These are phyloP conservation scores for Parochlus steinenii DNA, from an alignment of 2,888 invertebrate species.

Conservation along the genomic window DNA sequence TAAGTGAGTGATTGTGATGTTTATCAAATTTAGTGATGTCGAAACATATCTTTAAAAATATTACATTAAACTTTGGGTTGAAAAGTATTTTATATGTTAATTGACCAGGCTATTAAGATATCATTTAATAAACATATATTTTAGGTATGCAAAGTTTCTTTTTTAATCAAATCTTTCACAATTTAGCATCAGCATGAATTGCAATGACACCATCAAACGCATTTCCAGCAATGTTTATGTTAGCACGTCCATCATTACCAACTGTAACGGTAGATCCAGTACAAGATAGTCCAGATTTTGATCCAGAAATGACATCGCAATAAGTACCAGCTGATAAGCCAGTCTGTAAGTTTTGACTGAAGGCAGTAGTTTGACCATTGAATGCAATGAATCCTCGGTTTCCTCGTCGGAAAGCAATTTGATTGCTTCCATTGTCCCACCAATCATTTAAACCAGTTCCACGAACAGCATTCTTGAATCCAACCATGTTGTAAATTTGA, in stretches of 20 bases:
- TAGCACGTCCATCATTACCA: conserved; percentile 37
- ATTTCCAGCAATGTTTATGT: conserved; percentile 34
- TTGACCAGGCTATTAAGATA: no score
- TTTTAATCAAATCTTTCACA: no score
- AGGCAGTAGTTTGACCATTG: conserved; percentile 42
- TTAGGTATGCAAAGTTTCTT: no score
- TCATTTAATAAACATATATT: no score
- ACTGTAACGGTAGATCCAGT: conserved; percentile 49
- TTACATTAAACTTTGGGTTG: no score
- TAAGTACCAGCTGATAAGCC: conserved; percentile 60
- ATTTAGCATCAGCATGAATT: conserved; percentile 35
- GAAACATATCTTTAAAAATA: no score
- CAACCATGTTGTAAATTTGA: conserved; percentile 63
- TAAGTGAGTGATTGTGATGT: no score
- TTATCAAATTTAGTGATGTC: no score
- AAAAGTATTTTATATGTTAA: no score
- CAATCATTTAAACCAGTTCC: conserved; percentile 42
- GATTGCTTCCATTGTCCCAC: conserved; percentile 69
- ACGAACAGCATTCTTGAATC: conserved; percentile 51
- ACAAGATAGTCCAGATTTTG: conserved; percentile 36
- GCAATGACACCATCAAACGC: conserved; percentile 54
- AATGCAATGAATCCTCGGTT: conserved; percentile 58
- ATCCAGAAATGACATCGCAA: conserved; percentile 75
- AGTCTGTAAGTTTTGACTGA: conserved; percentile 40
- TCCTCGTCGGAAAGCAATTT: conserved; percentile 72